phyloP scores from a whole-genome alignment of 2,888 invertebrate genomes.

The Dastarcus helophoroides region DNA sequence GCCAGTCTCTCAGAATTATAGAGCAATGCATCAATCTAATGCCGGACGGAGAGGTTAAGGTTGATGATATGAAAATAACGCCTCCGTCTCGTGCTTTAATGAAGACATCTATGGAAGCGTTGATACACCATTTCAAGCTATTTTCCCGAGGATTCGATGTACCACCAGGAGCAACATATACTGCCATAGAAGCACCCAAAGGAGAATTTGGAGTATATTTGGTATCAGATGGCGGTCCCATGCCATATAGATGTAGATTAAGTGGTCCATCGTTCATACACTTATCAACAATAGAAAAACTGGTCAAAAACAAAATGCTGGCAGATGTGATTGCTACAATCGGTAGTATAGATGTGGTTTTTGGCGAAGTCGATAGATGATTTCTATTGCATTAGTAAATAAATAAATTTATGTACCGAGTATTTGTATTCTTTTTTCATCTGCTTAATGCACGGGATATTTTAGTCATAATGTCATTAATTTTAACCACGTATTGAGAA shows the following conservation, averaged over 20 bases:
- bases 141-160: conserved; percentile 96
- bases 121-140: conserved; percentile 97
- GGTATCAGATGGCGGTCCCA: conserved; percentile 89
- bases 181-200: conserved; percentile 94
- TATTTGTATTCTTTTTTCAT: too few relatives aligned
- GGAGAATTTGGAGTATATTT: conserved; percentile 97
- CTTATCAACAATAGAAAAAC: conserved; percentile 75
- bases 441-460: too few relatives aligned
- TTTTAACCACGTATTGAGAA: too few relatives aligned
- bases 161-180: conserved; percentile 90
- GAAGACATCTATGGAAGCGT: conserved; percentile 93
- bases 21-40: conserved; percentile 96
- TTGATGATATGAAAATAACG: conserved; percentile 89
- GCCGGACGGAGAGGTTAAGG: conserved; percentile 88
- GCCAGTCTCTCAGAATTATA: conserved; percentile 88
- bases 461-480: too few relatives aligned
- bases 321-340: conserved; percentile 98
- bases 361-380: conserved; percentile 86
- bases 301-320: conserved; percentile 80
- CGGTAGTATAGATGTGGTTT: conserved; percentile 86
- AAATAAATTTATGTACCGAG: conserved; percentile 26
- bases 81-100: conserved; percentile 89
- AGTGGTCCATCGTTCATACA: conserved; percentile 82
- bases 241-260: conserved; percentile 87
- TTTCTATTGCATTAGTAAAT: too few relatives aligned